These are phyloP conservation scores for Myiotriccus ornatus DNA, from an alignment of 2,797 vertebrate genomes.

Conservation along the genomic window DNA sequence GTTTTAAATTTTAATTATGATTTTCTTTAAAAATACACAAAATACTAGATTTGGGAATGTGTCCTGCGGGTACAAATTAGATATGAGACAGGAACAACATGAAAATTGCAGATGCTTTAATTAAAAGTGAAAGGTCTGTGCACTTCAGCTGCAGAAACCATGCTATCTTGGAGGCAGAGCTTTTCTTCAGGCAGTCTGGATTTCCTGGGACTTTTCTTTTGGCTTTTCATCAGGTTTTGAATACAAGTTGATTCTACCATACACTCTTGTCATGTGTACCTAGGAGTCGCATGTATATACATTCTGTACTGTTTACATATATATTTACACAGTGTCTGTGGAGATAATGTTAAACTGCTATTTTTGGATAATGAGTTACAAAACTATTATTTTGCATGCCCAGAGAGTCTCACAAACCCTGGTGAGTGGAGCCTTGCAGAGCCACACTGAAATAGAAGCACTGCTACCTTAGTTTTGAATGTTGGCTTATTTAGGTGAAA, in stretches of 20 bases:
- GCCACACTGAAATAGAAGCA: background rate
- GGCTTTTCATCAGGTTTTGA: background rate
- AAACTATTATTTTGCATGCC: background rate
- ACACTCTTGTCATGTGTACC: background rate
- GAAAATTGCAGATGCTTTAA: background rate
- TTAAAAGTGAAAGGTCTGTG: background rate
- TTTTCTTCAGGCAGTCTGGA: background rate
- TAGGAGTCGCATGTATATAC: background rate
- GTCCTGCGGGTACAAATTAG: background rate
- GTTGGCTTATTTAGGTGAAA: background rate
- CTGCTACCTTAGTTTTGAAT: background rate
- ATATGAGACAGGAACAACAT: background rate
- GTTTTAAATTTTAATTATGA: background rate
- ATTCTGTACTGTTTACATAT: background rate
- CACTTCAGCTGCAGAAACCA: background rate
- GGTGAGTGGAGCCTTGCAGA: background rate
- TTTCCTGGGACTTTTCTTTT: background rate
- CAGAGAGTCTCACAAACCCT: background rate
- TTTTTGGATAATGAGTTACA: background rate
- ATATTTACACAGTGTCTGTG: background rate
- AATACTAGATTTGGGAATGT: background rate
- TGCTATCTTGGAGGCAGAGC: background rate
- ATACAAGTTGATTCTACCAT: background rate
- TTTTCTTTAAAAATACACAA: background rate
- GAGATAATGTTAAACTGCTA: background rate